phyloP scores from a whole-genome alignment of 53 echinoderm and acorn worm species.

The Henricia sp. region DNA sequence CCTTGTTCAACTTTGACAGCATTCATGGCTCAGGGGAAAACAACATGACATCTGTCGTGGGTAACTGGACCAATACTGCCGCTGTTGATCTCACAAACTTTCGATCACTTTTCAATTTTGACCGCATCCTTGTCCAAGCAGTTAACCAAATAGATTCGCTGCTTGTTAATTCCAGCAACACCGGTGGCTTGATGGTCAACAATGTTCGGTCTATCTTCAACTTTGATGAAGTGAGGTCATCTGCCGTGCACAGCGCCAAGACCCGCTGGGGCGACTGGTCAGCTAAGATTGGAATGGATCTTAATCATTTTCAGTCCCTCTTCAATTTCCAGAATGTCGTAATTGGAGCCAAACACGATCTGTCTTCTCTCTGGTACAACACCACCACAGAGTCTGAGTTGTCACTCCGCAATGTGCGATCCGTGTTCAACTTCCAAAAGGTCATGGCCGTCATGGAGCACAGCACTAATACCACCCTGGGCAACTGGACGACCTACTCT shows the following conservation, averaged over 20 bases:
- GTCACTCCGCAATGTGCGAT: constrained; percentile 21
- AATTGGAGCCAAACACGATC: constrained; percentile 32
- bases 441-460: constrained; percentile 48
- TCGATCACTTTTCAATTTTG: constrained; percentile 72
- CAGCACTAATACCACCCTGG: constrained; percentile 54
- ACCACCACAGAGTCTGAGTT: constrained; percentile 48
- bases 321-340: constrained; percentile 43
- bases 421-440: constrained; percentile 41
- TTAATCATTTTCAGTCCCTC: constrained; percentile 36
- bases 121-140: constrained; percentile 48
- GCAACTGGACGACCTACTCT: constrained; percentile 55
- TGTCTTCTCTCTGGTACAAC: constrained; percentile 40
- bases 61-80: constrained; percentile 55
- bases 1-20: constrained; percentile 64
- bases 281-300: constrained; percentile 36
- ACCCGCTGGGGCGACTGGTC: constrained; percentile 51
- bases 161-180: constrained; percentile 46
- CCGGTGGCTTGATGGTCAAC: constrained; percentile 44
- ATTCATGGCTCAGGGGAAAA: constrained; percentile 54
- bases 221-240: constrained; percentile 49
- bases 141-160: constrained; percentile 26
- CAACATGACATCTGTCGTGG: constrained; percentile 39
- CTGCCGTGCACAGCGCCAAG: constrained; percentile 30
- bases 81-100: constrained; percentile 48
- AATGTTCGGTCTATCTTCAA: constrained; percentile 41